Conservation (phyloP, 2,113 vertebrate genomes). For the Salvator merianae region DNA sequence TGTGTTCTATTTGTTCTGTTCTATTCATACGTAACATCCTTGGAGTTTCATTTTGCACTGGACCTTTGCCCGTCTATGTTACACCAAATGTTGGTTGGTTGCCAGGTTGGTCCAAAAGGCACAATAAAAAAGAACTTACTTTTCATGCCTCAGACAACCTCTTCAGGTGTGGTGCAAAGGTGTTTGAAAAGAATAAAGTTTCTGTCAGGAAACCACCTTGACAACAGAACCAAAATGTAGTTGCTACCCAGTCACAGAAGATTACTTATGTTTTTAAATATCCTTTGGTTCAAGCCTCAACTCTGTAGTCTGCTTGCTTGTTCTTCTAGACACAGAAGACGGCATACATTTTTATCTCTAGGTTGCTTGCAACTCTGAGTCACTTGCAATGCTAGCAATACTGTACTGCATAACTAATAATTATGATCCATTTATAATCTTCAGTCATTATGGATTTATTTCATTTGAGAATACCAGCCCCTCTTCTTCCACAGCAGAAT, state of each 20-base stretch:
- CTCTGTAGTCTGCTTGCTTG: slow-evolving; percentile 30
- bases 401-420: slow-evolving; percentile 42
- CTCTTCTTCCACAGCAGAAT: background rate
- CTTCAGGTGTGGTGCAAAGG: background rate
- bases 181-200: background rate
- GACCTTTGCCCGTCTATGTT: too few species aligned
- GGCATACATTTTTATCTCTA: slow-evolving; percentile 31
- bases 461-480: background rate
- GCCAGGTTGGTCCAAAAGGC: background rate
- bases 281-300: slow-evolving; percentile 6
- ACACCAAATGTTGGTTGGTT: background rate
- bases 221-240: background rate
- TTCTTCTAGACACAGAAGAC: slow-evolving; percentile 21
- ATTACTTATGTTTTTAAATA: background rate
- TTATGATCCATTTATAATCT: slow-evolving; percentile 37
- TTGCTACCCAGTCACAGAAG: rapidly evolving
- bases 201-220: background rate
- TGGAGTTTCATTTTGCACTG: background rate
- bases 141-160: background rate
- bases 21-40: background rate
- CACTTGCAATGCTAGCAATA: slow-evolving; percentile 41
- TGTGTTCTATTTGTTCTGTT: too few species aligned
- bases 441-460: slow-evolving; percentile 21
- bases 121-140: background rate
- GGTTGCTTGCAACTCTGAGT: slow-evolving; percentile 19